Percentiles rank a stretch among this genome's conserved stretches.
These are phyloP conservation scores for Caretta caretta DNA, from an alignment of 2,113 vertebrate genomes.

Conservation along the genomic window DNA sequence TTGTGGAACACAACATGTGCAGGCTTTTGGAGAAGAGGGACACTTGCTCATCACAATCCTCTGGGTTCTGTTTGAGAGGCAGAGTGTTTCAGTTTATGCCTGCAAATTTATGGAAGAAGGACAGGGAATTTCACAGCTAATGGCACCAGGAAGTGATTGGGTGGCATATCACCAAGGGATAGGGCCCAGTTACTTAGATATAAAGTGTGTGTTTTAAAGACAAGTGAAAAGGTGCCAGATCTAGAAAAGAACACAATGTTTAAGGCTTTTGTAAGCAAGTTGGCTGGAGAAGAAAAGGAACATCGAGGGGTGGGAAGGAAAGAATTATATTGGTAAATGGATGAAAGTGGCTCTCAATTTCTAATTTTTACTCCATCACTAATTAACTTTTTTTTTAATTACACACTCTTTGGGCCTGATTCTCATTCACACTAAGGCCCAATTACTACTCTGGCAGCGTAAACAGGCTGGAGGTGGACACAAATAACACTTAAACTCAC, in stretches of 20 bases:
- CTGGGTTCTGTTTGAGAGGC: neutral
- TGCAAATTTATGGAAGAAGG: neutral
- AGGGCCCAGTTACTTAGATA: neutral
- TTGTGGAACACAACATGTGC: too few relatives aligned
- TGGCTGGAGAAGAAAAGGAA: neutral
- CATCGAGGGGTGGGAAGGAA: neutral
- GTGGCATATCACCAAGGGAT: neutral
- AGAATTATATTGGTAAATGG: neutral
- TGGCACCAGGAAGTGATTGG: accelerated
- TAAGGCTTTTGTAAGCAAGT: neutral
- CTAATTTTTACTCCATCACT: neutral
- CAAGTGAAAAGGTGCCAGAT: neutral
- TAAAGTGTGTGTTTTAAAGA: neutral
- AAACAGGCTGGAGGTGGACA: neutral
- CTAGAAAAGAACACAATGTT: neutral
- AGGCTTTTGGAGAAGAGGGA: neutral
- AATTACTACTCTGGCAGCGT: neutral
- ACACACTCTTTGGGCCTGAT: neutral
- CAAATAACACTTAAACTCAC: accelerated
- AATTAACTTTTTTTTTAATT: neutral
- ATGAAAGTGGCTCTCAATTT: neutral
- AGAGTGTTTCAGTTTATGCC: neutral
- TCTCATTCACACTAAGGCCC: accelerated
- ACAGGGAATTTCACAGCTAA: neutral
- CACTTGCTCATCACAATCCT: neutral